A percentile compares a stretch with the other conserved stretches of the same genome.
These are phyloP conservation scores for Alosa sapidissima DNA, from an alignment of 2,797 vertebrate genomes.

Conservation along the genomic window DNA sequence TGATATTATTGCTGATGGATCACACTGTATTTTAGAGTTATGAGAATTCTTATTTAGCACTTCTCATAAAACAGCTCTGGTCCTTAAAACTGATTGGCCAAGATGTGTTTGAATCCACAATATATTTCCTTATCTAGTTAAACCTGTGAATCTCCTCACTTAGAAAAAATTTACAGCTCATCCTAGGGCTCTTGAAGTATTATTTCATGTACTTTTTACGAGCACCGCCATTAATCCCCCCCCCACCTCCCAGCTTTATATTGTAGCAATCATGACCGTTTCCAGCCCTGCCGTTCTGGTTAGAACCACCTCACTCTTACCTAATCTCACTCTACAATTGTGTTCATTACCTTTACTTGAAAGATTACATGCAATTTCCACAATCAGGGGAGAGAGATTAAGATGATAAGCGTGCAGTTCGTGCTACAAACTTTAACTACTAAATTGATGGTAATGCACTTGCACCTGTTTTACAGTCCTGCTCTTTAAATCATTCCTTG, in stretches of 20 bases:
- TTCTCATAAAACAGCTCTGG: background rate
- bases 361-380: constrained; percentile 4
- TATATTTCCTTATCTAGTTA: background rate
- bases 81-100: constrained; percentile 10
- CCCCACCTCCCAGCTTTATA: background rate
- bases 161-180: constrained; percentile 12
- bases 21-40: constrained; percentile 9
- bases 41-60: constrained; percentile 17
- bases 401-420: background rate
- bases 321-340: background rate
- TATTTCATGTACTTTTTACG: background rate
- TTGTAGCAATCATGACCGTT: background rate
- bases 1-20: background rate
- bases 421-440: background rate
- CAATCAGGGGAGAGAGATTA: background rate
- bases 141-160: constrained; percentile 1
- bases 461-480: background rate
- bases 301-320: background rate
- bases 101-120: background rate
- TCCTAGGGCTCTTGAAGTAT: background rate
- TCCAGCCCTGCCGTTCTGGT: background rate
- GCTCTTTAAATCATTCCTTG: background rate
- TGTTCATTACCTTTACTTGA: background rate
- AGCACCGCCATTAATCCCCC: background rate
- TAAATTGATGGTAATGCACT: background rate